A percentile compares a stretch with the other conserved stretches of the same genome.
Evolutionary conservation across 2,888 invertebrate genomes (phyloP).

Genomic region (Dioctria linearis): DNA sequence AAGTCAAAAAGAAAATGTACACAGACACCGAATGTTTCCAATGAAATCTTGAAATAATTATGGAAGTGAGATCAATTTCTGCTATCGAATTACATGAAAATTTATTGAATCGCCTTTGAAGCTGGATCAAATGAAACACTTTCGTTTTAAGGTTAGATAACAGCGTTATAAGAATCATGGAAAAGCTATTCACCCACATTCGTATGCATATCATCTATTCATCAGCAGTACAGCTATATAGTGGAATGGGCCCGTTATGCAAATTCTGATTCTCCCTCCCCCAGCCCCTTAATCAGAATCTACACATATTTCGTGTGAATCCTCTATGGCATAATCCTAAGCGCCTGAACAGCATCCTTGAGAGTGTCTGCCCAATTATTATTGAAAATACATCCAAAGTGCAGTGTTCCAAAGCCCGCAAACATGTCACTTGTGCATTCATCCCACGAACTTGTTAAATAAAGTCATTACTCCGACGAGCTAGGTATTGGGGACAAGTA

Average conservation of each 20-base stretch:
- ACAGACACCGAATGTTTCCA: too few species aligned
- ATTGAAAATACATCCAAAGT: slow-evolving; percentile 13
- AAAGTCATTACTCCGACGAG: slow-evolving; percentile 16
- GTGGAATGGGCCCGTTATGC: not conserved
- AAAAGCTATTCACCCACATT: too few species aligned
- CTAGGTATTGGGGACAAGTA: slow-evolving; percentile 17
- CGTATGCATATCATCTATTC: not conserved
- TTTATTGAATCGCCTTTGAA: too few species aligned
- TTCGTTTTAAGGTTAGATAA: too few species aligned
- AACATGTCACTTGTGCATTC: slow-evolving; percentile 16
- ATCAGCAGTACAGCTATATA: not conserved
- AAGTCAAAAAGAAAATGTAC: too few species aligned
- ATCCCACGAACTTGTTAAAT: slow-evolving; percentile 23
- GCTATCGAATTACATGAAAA: too few species aligned
- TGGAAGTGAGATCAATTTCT: too few species aligned
- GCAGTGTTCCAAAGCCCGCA: slow-evolving; percentile 1
- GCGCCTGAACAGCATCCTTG: not conserved
- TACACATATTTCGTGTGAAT: not conserved
- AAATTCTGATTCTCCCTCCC: slow-evolving; percentile 4
- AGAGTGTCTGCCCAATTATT: slow-evolving; percentile 15
- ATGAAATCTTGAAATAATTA: too few species aligned
- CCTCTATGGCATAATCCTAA: not conserved
- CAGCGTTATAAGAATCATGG: too few species aligned
- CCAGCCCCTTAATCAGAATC: not conserved
- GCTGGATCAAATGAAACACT: too few species aligned